Evolutionary conservation across 2,113 vertebrate species (phyloP).

Genomic region (Aramus guarauna): DNA sequence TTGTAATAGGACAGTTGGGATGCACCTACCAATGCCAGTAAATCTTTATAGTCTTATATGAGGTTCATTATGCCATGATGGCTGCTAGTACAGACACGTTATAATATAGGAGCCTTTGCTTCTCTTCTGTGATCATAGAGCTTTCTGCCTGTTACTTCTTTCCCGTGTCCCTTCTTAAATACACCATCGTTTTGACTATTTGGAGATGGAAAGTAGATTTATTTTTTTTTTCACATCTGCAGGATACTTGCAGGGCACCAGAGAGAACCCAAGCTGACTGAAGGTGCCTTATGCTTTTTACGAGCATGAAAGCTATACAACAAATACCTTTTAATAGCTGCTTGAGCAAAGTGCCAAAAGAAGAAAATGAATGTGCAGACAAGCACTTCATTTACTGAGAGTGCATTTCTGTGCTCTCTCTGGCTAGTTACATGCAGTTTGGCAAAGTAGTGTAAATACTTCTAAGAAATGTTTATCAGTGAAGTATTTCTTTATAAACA

Average conservation of each 20-base stretch:
- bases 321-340: neutral
- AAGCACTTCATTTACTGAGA: neutral
- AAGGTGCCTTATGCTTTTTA: neutral
- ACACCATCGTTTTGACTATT: rapidly evolving
- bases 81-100: neutral
- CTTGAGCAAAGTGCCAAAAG: neutral
- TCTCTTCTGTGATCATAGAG: neutral
- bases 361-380: neutral
- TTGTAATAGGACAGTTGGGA: neutral
- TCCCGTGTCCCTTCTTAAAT: neutral
- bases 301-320: neutral
- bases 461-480: neutral
- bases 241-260: neutral
- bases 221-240: neutral
- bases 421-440: neutral
- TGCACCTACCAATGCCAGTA: neutral
- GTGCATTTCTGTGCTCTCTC: neutral
- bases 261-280: neutral
- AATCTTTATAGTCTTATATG: neutral
- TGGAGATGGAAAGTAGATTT: neutral
- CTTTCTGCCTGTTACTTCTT: neutral
- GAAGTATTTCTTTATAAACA: neutral
- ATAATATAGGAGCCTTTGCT: neutral
- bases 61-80: neutral
- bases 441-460: neutral